Percentiles rank a stretch among this genome's conserved stretches.
Conservation (phyloP, 2,113 vertebrate species). For the Pavo muticus region DNA sequence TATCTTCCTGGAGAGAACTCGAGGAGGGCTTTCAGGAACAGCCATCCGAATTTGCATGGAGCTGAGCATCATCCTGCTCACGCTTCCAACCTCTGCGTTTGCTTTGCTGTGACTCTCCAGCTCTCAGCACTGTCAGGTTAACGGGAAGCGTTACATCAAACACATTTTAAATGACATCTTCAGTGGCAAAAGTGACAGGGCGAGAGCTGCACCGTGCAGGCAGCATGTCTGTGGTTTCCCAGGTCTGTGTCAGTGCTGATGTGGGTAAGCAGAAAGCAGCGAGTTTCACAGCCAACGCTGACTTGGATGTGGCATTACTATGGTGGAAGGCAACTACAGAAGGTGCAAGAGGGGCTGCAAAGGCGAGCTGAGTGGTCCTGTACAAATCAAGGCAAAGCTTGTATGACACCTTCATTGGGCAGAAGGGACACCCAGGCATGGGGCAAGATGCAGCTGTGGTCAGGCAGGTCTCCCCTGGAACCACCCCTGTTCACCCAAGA, state of each 20-base stretch:
- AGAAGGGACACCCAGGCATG: rapidly evolving
- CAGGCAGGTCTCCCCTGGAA: rapidly evolving
- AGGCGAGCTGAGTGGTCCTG: neutral
- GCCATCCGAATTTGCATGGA: neutral
- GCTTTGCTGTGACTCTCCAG: neutral
- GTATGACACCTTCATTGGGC: neutral
- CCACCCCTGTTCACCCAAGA: rapidly evolving
- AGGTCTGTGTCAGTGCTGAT: neutral
- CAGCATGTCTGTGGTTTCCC: neutral
- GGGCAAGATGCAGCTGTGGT: rapidly evolving
- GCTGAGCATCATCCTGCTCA: neutral
- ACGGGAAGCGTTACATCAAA: neutral
- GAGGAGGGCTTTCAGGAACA: neutral
- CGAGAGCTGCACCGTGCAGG: too few relatives aligned
- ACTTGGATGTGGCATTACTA: neutral
- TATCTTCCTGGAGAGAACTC: neutral
- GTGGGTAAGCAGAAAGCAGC: rapidly evolving
- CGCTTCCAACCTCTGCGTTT: neutral
- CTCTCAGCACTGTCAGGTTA: neutral
- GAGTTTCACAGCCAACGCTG: neutral
- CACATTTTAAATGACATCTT: neutral
- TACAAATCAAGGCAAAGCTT: neutral
- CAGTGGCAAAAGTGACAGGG: neutral
- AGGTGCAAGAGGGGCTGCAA: neutral
- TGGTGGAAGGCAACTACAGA: neutral